Percentiles rank a stretch among this genome's conserved stretches.
These are phyloP conservation scores for Sebastes schlegelii DNA, from an alignment of 2,113 vertebrate genomes.

Conservation along the genomic window DNA sequence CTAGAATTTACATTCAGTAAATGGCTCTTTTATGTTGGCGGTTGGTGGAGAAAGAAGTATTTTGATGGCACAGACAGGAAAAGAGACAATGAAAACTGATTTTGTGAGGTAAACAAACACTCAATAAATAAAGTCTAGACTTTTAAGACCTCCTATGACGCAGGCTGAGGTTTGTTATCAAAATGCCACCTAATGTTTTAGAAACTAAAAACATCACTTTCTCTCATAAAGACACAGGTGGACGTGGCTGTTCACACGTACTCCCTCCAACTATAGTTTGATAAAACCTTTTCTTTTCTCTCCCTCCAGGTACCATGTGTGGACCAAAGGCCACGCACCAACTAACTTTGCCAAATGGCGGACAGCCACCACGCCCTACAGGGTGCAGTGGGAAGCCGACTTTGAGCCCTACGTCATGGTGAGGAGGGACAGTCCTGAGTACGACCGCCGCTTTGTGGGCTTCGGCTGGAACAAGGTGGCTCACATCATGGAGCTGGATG, in stretches of 20 bases:
- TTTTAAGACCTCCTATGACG: not conserved
- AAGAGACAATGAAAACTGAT: not conserved
- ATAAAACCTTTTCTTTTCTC: not conserved
- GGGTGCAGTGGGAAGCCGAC: conserved; percentile 97
- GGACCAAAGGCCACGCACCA: conserved; percentile 98
- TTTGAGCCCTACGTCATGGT: conserved; percentile 99
- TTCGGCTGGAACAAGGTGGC: conserved; percentile 99
- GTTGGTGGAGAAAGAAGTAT: not conserved
- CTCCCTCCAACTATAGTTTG: not conserved
- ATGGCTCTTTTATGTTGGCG: conserved; percentile 13
- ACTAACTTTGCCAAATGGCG: conserved; percentile 99
- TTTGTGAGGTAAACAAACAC: no score
- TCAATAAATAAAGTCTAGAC: not conserved
- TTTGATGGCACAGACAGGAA: not conserved
- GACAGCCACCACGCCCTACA: conserved; percentile 96
- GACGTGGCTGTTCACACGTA: not conserved
- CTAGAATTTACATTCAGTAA: conserved; percentile 15
- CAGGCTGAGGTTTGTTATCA: not conserved
- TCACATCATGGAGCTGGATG: conserved; percentile 99
- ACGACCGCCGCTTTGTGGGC: conserved; percentile 97
- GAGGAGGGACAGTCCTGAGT: conserved; percentile 93
- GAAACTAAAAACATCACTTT: not conserved
- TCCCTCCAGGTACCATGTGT: conserved; percentile 93
- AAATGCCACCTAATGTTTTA: not conserved
- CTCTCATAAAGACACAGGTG: not conserved